These are phyloP conservation scores for Pseudomyrmex cubaensis DNA, from an alignment of 1,140 invertebrate species.

Conservation along the genomic window DNA sequence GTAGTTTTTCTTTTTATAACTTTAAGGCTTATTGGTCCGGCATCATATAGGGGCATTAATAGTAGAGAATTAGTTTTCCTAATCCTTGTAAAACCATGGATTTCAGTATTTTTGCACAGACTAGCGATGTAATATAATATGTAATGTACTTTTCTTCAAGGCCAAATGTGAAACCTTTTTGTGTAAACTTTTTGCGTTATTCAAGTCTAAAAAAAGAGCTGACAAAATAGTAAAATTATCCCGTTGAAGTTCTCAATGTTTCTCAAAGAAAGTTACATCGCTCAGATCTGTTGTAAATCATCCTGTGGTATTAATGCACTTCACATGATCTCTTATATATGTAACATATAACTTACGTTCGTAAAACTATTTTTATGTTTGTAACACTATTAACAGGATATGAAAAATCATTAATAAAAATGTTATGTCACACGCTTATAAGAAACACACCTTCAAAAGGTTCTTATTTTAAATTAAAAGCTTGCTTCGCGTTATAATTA, in stretches of 20 bases:
- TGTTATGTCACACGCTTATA: conserved; percentile 24
- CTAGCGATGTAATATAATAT: no score
- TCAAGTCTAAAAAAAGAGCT: no score
- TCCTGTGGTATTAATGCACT: conserved; percentile 47
- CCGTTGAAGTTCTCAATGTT: no score
- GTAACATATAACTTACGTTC: conserved; percentile 9
- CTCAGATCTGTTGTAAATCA: conserved; percentile 21
- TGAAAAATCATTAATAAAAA: conserved; percentile 36
- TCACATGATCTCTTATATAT: conserved; percentile 32
- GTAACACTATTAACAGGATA: conserved; percentile 9
- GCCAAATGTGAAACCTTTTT: no score
- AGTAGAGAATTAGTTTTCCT: conserved; percentile 30
- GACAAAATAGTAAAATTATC: no score
- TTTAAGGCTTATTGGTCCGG: conserved; percentile 76
- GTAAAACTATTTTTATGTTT: conserved; percentile 19
- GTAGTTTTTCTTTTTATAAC: background rate
- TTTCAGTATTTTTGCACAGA: background rate
- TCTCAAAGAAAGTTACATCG: no score
- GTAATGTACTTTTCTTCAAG: no score
- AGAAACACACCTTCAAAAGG: conserved; percentile 38
- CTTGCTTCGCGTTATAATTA: background rate
- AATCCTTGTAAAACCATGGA: conserved; percentile 32
- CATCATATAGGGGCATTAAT: conserved; percentile 63
- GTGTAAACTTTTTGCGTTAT: no score
- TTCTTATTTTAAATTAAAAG: conserved; percentile 22